phyloP scores from a whole-genome alignment of 1,140 invertebrate genomes.

The Agrypnia vestita region DNA sequence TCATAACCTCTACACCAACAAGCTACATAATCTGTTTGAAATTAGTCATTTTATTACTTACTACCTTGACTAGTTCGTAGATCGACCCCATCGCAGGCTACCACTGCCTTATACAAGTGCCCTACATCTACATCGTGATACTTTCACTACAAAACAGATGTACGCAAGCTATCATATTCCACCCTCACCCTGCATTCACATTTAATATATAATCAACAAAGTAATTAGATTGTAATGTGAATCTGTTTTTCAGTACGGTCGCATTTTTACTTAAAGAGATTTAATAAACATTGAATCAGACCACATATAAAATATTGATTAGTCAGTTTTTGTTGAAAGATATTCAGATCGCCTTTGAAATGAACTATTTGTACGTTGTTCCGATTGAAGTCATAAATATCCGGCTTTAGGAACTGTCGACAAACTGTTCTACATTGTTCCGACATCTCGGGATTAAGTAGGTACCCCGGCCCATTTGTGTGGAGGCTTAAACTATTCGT shows the following conservation, averaged over 20 bases:
- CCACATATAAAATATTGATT: constrained; percentile 23
- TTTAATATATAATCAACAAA: too few species aligned
- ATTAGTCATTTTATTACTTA: too few species aligned
- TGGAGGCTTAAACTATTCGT: constrained; percentile 23
- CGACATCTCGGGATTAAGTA: constrained; percentile 25
- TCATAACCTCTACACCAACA: too few species aligned
- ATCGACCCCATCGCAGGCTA: too few species aligned
- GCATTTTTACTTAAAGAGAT: not conserved
- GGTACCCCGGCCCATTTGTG: not conserved
- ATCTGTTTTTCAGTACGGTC: not conserved
- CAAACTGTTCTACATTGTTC: constrained; percentile 30
- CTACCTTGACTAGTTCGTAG: too few species aligned
- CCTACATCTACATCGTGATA: too few species aligned
- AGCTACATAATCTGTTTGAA: too few species aligned
- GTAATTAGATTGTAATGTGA: too few species aligned
- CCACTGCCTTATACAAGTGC: too few species aligned
- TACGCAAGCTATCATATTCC: too few species aligned
- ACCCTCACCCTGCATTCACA: too few species aligned
- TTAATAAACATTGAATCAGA: not conserved
- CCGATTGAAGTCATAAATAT: constrained; percentile 28
- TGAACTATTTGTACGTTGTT: not conserved
- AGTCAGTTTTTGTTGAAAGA: not conserved
- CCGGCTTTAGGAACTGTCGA: constrained; percentile 25
- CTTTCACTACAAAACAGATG: too few species aligned
- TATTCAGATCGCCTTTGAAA: constrained; percentile 13